These are phyloP conservation scores for Petrocephalus zakoni DNA, from an alignment of 2,113 vertebrate species.

Conservation along the genomic window DNA sequence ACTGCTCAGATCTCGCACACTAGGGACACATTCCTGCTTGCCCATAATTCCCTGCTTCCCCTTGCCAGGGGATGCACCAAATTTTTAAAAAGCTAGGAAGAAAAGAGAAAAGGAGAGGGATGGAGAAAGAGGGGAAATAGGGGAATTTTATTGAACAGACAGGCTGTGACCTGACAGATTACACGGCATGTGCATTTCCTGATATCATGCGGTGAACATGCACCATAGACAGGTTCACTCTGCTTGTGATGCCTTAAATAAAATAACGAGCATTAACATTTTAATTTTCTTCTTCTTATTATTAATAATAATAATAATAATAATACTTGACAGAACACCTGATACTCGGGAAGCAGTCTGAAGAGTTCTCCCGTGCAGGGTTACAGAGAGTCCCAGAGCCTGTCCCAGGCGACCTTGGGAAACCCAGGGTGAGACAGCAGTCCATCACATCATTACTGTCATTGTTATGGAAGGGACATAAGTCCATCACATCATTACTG, in stretches of 20 bases:
- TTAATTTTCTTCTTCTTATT: not conserved
- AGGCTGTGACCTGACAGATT: not conserved
- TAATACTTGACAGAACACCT: not conserved
- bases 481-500: too few species aligned
- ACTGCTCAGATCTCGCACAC: constrained; percentile 43
- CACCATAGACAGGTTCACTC: not conserved
- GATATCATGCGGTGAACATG: not conserved
- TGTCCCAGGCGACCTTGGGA: not conserved
- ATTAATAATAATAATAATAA: not conserved
- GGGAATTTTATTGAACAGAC: not conserved
- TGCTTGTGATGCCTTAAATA: not conserved
- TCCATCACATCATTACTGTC: too few species aligned
- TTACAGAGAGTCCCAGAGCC: not conserved
- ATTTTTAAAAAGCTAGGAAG: constrained; percentile 21
- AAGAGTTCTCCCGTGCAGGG: not conserved
- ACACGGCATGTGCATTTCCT: not conserved
- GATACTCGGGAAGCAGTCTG: not conserved
- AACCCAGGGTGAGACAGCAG: not conserved
- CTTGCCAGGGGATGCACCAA: constrained; percentile 35
- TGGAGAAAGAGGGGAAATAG: not conserved
- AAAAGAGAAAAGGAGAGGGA: not conserved
- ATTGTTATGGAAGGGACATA: too few species aligned
- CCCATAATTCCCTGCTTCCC: constrained; percentile 47
- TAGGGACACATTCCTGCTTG: constrained; percentile 56
- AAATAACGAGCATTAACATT: not conserved